Evolutionary conservation across 2,888 invertebrate species (phyloP), one percentile per base, ranked within the genome.

Genomic region (Xestia c-nigrum): DNA sequence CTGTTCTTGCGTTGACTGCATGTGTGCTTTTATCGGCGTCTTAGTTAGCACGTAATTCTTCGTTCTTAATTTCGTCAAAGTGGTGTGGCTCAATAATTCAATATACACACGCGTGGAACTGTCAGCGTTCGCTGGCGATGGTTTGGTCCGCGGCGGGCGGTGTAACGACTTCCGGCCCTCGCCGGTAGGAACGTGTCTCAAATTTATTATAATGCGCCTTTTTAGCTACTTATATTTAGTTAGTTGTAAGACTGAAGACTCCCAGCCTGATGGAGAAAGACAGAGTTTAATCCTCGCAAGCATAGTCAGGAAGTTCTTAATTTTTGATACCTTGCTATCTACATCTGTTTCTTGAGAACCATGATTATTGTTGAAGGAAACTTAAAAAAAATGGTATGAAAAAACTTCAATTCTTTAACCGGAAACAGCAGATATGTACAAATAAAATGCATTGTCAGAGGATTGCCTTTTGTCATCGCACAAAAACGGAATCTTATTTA

Each of bases 91-190:
- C 80, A 80, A n/a, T 84, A 90, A 79, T 74, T 85, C 80, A 80
- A n/a, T 90, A 83, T 0, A 50, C 21, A 9, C 89, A 92, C 92
- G 91, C 90, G 88, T 88, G 90, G 90, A 91, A 92, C 90, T 89
- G 75, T 76, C 67, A 24, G 38, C 63, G 55, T 24, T 64, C 73
- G 72, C 40, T 65, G 64, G 64, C 50, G 40, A 24, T 38, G 16
- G 80, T 72, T 78, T 76, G 78, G 74, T 82, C 89, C 83, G 83
- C 86, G 86, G 87, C 88, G 43, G 86, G 87, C 88, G 43, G 43
- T 43, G 90, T 91, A 87, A 94, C 93, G 90, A 92, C 91, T 92
- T 94, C 95, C 93, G 92, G 83, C 85, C 77, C 87, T 76, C 89
- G 84, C 52, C 66, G 76, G 67, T 55, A 76, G 70, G 82, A 85